These are phyloP conservation scores for Bombus confusus DNA, from an alignment of 1,140 invertebrate species.

Conservation along the genomic window DNA sequence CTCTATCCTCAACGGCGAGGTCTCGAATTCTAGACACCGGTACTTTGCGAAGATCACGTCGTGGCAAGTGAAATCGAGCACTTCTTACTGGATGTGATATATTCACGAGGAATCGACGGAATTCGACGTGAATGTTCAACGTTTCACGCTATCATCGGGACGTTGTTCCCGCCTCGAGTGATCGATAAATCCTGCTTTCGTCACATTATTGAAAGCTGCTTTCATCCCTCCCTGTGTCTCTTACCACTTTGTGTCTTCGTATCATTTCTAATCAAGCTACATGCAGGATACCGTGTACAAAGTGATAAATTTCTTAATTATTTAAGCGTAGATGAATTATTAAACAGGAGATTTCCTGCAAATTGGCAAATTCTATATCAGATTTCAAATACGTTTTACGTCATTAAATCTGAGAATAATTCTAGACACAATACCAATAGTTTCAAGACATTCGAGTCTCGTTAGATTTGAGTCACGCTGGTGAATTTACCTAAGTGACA, in stretches of 20 bases:
- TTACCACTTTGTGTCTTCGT: not conserved
- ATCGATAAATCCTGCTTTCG: constrained; percentile 20
- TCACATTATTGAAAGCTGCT: not conserved
- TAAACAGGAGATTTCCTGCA: not conserved
- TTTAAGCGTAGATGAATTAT: not conserved
- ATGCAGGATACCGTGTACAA: not conserved
- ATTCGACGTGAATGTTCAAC: constrained; percentile 21
- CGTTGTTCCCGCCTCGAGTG: not conserved
- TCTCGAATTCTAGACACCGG: constrained; percentile 5
- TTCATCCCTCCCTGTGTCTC: too few relatives aligned
- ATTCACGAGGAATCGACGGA: constrained; percentile 27
- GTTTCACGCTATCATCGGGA: constrained; percentile 16
- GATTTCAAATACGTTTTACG: not conserved
- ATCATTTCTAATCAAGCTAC: not conserved
- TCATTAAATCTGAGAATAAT: not conserved
- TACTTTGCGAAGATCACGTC: not conserved
- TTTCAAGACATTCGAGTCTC: too few relatives aligned
- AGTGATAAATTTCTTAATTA: too few relatives aligned
- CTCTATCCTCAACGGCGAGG: not conserved
- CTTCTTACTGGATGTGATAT: constrained; percentile 45
- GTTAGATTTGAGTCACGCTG: not conserved
- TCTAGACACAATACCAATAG: too few relatives aligned
- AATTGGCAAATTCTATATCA: not conserved
- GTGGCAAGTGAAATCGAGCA: constrained; percentile 40
- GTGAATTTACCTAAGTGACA: not conserved